Evolutionary conservation across 2,888 invertebrate genomes (phyloP).

Genomic region (Electrophaes corylata): DNA sequence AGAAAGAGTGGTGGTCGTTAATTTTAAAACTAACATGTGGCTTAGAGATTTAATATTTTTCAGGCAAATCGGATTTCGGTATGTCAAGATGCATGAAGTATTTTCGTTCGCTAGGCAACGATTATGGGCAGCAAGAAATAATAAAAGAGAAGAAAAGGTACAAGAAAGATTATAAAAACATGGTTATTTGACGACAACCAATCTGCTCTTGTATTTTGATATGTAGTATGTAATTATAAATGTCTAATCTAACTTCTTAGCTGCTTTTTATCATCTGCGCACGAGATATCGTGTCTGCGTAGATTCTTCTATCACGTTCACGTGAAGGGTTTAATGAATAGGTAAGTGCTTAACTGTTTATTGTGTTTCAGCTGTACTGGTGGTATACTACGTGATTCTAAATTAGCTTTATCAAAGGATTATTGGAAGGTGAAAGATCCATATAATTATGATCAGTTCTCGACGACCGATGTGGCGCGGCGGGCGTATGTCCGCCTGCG

Average conservation of each 20-base stretch:
- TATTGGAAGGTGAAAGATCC: background rate
- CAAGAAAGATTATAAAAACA: background rate
- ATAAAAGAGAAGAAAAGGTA: conserved; percentile 12
- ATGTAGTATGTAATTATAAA: too few relatives aligned
- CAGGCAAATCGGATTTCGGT: conserved; percentile 4
- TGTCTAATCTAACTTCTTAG: too few relatives aligned
- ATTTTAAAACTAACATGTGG: too few relatives aligned
- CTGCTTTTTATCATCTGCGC: too few relatives aligned
- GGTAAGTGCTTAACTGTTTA: background rate
- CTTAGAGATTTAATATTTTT: background rate
- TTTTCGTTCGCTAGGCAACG: conserved; percentile 15
- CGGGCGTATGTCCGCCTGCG: too few relatives aligned
- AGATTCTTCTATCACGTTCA: too few relatives aligned
- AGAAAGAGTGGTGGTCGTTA: too few relatives aligned
- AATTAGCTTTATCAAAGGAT: background rate
- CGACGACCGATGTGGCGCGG: background rate
- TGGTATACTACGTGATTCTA: background rate
- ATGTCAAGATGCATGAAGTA: conserved; percentile 15
- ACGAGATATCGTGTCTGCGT: too few relatives aligned
- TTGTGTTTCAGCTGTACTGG: background rate
- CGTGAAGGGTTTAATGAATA: too few relatives aligned
- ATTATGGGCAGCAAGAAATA: conserved; percentile 6
- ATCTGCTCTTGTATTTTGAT: too few relatives aligned
- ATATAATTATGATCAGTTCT: too few relatives aligned
- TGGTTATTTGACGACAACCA: background rate